Base-by-base conservation (phyloP, 2,888 invertebrate genomes). In the Hypsopygia costalis region DNA sequence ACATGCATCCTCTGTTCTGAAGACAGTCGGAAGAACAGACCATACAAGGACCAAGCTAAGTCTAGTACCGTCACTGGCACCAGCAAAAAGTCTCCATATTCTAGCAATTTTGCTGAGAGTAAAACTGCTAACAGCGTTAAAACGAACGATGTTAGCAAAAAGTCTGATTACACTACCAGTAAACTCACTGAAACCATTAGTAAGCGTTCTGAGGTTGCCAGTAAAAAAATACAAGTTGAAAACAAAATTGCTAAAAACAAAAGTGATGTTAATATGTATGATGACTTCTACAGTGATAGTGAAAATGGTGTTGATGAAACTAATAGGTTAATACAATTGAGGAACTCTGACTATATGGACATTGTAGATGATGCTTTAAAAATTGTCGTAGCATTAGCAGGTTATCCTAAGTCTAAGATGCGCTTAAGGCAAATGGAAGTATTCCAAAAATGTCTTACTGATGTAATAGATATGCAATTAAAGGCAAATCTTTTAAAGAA, bases 371-470 rank as follows among this genome's bases (percentile, higher is more conserved):
- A 83, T 10, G 46, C 67, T 20, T 46, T 83, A 5, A 87, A 81
- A 49, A 47, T 87, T 5, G 80, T 83, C 1, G 59, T 87, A 11
- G 80, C 80, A 3, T 48, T 82, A 41, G 71, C 76, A 0, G 85
- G 81, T 0, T 87, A 87, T 27, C 87, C 87, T 0, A 83, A 79
- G 51, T 66, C 71, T 0, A 86, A 83, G 44, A 82, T 87, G 74
- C 62, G 69, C 4, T 47, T 87, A 1, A 57, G 69, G 2, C 75
- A 83, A 35, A 81, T 86, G 78, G 76, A 77, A 6, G 48, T 57
- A 4, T 87, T 86, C 25, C 81, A 81, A 40, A 59, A 64, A 0
- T 71, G 73, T n/a, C 44, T 87, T 0, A 57, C 65, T 1, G 77
- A 77, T 5, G 70, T 87, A 1, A 76, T 79, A 8, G 77, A 85